Conservation (phyloP, 2,888 invertebrate species). For the Seira sanloemensis region DNA sequence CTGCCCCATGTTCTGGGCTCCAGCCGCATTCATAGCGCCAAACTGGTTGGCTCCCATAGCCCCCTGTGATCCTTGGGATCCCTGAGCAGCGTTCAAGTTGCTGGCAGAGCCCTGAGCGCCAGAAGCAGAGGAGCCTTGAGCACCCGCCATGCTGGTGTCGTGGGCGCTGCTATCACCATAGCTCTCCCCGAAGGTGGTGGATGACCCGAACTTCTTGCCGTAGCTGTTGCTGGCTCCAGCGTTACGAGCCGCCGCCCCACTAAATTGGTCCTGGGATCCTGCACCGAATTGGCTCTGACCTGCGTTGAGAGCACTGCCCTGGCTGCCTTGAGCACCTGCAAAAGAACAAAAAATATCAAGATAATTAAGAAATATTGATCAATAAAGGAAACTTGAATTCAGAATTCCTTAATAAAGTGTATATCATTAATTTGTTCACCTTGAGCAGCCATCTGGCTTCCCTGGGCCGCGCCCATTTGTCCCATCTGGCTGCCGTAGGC, state of each 20-base stretch:
- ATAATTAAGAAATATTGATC: neutral
- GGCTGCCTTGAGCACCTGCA: neutral
- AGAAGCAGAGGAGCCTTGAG: neutral
- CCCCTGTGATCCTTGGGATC: neutral
- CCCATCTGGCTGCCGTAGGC: neutral
- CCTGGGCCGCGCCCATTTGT: neutral
- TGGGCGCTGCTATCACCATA: neutral
- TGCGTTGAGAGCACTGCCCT: neutral
- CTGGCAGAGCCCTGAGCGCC: neutral
- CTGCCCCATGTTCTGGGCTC: neutral
- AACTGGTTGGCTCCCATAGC: neutral
- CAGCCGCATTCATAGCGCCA: neutral
- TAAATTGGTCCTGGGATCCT: neutral
- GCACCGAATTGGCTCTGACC: neutral
- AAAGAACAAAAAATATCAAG: neutral
- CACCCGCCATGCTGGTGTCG: neutral
- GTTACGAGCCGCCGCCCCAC: conserved; percentile 39
- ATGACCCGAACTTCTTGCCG: conserved; percentile 56
- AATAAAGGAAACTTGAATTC: neutral
- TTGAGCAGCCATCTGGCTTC: neutral
- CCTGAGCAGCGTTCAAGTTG: neutral
- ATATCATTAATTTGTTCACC: no score
- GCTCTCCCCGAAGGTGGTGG: conserved; percentile 60
- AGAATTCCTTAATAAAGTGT: no score
- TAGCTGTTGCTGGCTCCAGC: conserved; percentile 49